These are phyloP conservation scores for Aulostomus chinensis DNA, from an alignment of 2,797 vertebrate species.

Conservation along the genomic window DNA sequence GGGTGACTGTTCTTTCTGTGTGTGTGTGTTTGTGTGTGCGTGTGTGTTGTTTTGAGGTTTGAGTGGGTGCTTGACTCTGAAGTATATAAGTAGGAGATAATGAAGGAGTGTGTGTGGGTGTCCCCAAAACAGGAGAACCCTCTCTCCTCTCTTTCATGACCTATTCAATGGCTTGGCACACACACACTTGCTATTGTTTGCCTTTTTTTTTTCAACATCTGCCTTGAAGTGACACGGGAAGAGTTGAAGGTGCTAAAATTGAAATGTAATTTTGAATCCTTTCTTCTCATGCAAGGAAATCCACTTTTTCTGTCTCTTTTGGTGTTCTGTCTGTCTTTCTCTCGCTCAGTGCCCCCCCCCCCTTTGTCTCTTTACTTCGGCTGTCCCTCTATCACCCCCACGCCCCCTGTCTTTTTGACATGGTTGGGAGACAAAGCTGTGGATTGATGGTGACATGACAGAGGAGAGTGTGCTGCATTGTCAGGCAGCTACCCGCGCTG, in stretches of 20 bases:
- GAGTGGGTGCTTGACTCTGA: constrained; percentile 42
- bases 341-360: no score
- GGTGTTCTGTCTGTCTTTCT: constrained; percentile 7
- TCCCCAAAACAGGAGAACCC: constrained; percentile 31
- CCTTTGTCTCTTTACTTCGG: no score
- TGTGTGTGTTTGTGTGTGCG: no score
- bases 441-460: constrained; percentile 66
- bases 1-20: constrained; percentile 22
- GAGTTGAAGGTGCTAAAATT: neutral
- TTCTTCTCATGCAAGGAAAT: no score
- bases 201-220: constrained; percentile 14
- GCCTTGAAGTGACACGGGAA: constrained; percentile 2
- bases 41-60: neutral
- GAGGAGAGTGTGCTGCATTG: constrained; percentile 50
- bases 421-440: constrained; percentile 52
- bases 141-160: constrained; percentile 51
- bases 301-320: neutral
- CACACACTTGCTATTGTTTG: neutral
- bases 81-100: constrained; percentile 42
- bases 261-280: no score
- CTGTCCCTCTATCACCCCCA: constrained; percentile 35
- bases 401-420: constrained; percentile 38
- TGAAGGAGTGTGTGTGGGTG: no score
- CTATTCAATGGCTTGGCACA: constrained; percentile 39
- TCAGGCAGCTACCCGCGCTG: constrained; percentile 58